Conservation (phyloP, 2,797 vertebrate genomes). For the Paratrypauchen microcephalus region DNA sequence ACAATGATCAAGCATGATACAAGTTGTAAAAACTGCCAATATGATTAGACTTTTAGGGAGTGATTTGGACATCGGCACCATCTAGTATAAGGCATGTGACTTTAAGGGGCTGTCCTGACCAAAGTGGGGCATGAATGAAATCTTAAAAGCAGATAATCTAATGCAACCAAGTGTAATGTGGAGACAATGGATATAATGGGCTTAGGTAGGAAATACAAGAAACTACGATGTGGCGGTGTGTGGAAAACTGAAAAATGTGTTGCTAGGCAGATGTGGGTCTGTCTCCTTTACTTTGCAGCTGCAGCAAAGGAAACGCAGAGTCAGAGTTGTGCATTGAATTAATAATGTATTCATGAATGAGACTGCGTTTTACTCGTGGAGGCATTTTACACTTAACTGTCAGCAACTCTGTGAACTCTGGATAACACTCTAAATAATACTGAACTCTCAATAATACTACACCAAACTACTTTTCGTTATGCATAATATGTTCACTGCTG, state of each 20-base stretch:
- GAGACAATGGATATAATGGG: background rate
- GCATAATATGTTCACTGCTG: too few species aligned
- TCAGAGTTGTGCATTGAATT: constrained; percentile 67
- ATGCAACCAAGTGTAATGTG: background rate
- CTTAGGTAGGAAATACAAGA: background rate
- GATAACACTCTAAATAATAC: too few species aligned
- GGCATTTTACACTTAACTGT: constrained; percentile 3
- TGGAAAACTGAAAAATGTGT: background rate
- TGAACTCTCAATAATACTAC: too few species aligned
- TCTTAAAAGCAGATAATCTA: constrained; percentile 1
- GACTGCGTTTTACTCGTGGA: constrained; percentile 57
- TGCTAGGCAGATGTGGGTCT: constrained; percentile 22
- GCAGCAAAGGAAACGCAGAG: constrained; percentile 72
- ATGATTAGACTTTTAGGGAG: too few species aligned
- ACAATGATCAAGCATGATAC: too few species aligned
- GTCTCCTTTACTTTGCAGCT: constrained; percentile 55
- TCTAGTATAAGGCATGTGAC: too few species aligned
- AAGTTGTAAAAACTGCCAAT: too few species aligned
- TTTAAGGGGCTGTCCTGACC: background rate
- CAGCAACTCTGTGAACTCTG: background rate
- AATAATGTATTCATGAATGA: constrained; percentile 73
- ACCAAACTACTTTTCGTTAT: too few species aligned
- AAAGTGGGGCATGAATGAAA: constrained; percentile 1
- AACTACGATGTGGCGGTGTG: background rate
- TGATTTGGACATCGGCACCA: too few species aligned